Base-by-base conservation (phyloP, 2,113 vertebrate genomes). In the Pogona vitticeps region DNA sequence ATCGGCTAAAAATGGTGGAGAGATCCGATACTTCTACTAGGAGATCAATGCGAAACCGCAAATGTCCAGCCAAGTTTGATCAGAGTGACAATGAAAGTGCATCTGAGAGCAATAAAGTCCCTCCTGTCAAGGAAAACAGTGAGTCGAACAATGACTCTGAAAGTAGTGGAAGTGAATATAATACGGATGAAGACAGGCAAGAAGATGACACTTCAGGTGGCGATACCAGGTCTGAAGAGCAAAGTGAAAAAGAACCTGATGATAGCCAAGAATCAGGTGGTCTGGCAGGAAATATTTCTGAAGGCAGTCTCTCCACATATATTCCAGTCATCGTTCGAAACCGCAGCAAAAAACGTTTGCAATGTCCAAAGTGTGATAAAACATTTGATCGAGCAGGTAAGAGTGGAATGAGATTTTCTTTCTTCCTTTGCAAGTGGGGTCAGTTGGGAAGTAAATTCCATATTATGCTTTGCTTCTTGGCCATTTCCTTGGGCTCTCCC, bases 311-410 rank as follows among this genome's bases (percentile, higher is more conserved):
- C 85, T 96, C 97, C 42, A 76, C 59, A 21, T 75, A 65, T 87
- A 38, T 87, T 65, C 98, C 98, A 1, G 95, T 99, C 52, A 91
- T 99, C 91, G 92, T 98, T 90, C 97, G 98, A 2, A 98, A 91
- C 83, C 94, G 96, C 90, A 98, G 95, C 96, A 99, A 98, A 94
- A 99, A 98, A 92, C 97, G 94, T 1, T 94, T 99, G 86, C 97
- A 98, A 76, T 99, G 99, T 88, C 99, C 99, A 84, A 99, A 98
- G 89, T 99, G 99, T 94, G 97, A 98, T 86, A 99, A 99, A 95
- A 98, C 96, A 17, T 99, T 99, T 96, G 98, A 99, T 94, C 98
- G 99, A 28, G 95, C 98, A 98, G 98, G 99, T 99, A 96, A 94
- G 97, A 91, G n/a, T 58, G 0, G 10, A 79, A 58, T 86, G 58